Evolutionary conservation across 2,888 invertebrate genomes (phyloP), one percentile per base, ranked within the genome.

Genomic region (Chouioia cunea): DNA sequence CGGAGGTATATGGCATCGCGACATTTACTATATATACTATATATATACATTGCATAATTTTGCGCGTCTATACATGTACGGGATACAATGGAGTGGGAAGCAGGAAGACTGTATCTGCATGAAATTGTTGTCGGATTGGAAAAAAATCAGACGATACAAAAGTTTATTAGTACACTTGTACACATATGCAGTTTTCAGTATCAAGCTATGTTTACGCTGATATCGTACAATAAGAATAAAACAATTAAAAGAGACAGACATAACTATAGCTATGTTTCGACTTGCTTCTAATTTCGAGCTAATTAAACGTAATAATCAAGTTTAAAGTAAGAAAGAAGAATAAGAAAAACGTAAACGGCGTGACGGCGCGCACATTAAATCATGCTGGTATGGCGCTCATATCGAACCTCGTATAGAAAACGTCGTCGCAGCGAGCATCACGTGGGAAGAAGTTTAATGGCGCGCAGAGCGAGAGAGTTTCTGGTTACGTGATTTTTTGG

Each of bases 401-500:
- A 64, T 66, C 71, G 71, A 71, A n/a, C n/a, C n/a, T n/a, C n/a
- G n/a, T n/a, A n/a, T n/a, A 66, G 71, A 71, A 71, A 66, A 71
- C 36, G 57, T 71, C 67, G 56, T 22, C 50, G 52, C 47, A n/a
- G 59, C 44, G 12, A 50, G 53, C 27, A 23, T 67, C 67, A 71
- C 67, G 71, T 71, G 71, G 71, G 71, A 71, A 71, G 64, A 64
- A 68, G 67, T 68, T 71, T 71, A 71, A 71, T 71, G 56, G 59
- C 67, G 67, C 22, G 56, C 12, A 50, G 52, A 58, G 69, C 16
- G 63, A 23, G 48, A 44, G 60, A 57, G 52, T 64, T 67, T 59
- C 66, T 71, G 64, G 67, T 71, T 71, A 71, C 71, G 71, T 71
- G 71, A 71, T 71, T 71, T 71, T 71, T 71, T 68, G 67, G 59